Base-by-base conservation (phyloP, 2,113 vertebrate genomes). In the Thermophis baileyi region DNA sequence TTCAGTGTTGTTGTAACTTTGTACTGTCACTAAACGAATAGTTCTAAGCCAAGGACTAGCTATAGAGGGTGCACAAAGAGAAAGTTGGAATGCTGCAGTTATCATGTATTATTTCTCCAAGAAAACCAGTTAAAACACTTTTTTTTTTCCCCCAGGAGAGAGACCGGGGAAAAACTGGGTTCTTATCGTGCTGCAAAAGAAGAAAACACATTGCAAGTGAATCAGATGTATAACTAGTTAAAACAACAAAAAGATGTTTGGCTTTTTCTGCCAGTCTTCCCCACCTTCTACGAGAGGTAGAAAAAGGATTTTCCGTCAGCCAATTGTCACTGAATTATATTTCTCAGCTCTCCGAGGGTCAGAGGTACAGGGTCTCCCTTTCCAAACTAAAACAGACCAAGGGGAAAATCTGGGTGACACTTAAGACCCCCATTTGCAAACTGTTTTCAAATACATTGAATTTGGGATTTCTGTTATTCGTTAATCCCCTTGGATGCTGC, bases 401-500 rank as follows among this genome's bases (percentile, higher is more conserved):
- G 14, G 46, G 50, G 46, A 1, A 74, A 60, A 49, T 0, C 0
- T 8, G n/a, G 16, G 46, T 46, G 54, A 6, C 5, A 50, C 24
- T 63, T 40, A 44, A 35, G 11, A 12, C 14, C 46, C 24, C 20
- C 69, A 87, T 85, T 89, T 94, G 85, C 44, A 92, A 63, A 69
- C 46, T 90, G 47, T 91, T 92, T 93, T 55, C 86, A 95, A 93
- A 92, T n/a, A 50, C 54, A 89, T 5, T 22, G 85, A 87, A 88
- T n/a, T n/a, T n/a, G 14, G 60, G 18, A 1, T 8, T 57, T 89
- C 24, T 54, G 30, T 9, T 18, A 30, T 51, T 93, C 51, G 1
- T 90, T 91, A 0, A n/a, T 92, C 69, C 25, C 25, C 91, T 40
- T 4, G 46, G 12, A 57, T 86, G 2, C 24, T 22, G 87, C 85